Evolutionary conservation across 2,888 invertebrate genomes (phyloP), one percentile per base, ranked within the genome.

Genomic region (Megalurothrips usitatus): DNA sequence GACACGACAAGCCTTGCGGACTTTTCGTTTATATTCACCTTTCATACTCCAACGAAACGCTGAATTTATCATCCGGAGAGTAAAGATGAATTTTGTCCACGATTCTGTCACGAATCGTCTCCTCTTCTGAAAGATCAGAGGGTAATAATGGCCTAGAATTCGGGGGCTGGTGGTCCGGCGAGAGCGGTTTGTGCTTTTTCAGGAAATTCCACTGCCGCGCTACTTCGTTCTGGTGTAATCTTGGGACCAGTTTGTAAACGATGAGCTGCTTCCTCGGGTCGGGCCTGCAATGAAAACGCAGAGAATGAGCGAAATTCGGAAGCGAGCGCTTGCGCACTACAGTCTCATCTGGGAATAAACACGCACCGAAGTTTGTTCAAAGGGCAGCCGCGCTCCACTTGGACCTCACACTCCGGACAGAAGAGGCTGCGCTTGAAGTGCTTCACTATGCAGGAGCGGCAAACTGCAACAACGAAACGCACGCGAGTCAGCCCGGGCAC

Each of bases 171-270:
- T 43, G 34, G 34, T 43, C 34, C 34, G 34, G 34, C 34, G 34
- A 43, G 34, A 43, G 34, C 6, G 34, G 34, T 43, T 43, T 43
- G 34, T 58, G n/a, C 26, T 75, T 75, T 26, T 75, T 75, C 9
- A 75, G 12, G 68, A 75, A 75, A 75, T 26, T 23, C 68, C 26
- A 26, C 26, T 75, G 68, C 23, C 68, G 23, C 23, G 68, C 26
- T 26, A 75, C 26, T 26, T 75, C 68, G 23, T 75, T 75, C 26
- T 23, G 23, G 34, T 88, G 89, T 23, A 90, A 86, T 9, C 89
- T 89, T 23, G 90, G 90, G 10, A 90, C 89, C 82, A 90, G 85
- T 86, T 90, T 90, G 86, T 90, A 90, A 34, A 90, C 90, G 82
- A 90, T 87, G 83, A 89, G 88, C 85, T 90, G 90, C 58, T 75